Conservation (phyloP, 92 coral and sea anemone species). For the Heteractis magnifica region DNA sequence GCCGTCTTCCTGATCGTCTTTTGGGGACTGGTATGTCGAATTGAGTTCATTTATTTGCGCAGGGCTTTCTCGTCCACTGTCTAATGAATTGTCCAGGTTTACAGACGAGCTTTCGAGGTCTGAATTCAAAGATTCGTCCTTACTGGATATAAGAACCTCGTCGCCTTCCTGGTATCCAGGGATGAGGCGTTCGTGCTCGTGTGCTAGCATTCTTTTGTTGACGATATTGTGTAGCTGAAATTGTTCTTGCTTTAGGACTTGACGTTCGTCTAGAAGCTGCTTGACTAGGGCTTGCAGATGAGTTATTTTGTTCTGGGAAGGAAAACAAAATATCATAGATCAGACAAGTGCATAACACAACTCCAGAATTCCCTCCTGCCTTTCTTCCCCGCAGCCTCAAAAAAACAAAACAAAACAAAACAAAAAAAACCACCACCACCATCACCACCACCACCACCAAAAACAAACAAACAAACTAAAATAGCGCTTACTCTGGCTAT, state of each 20-base stretch:
- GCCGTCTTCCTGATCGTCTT: conserved; percentile 66
- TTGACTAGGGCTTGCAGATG: conserved; percentile 73
- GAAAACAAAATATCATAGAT: not conserved
- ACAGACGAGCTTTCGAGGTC: conserved; percentile 41
- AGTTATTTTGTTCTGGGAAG: conserved; percentile 58
- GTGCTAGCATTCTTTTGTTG: conserved; percentile 76
- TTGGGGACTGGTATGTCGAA: conserved; percentile 16
- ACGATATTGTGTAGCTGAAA: conserved; percentile 66
- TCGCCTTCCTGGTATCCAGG: conserved; percentile 57
- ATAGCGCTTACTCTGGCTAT: too few species aligned
- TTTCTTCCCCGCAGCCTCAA: too few species aligned
- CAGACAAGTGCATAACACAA: too few species aligned
- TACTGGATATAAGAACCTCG: conserved; percentile 43
- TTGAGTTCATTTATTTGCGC: conserved; percentile 34
- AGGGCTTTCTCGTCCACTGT: conserved; percentile 37
- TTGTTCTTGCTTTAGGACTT: conserved; percentile 53
- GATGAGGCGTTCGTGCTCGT: conserved; percentile 69
- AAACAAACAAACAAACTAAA: not conserved
- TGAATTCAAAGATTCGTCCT: conserved; percentile 30
- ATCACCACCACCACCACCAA: too few species aligned
- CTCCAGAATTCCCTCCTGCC: too few species aligned
- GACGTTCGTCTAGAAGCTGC: conserved; percentile 72
- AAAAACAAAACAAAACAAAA: too few species aligned
- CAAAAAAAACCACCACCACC: too few species aligned
- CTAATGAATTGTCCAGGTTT: conserved; percentile 29